Percentiles rank a stretch among this genome's conserved stretches.
These are phyloP conservation scores for Coreius guichenoti DNA, from an alignment of 2,797 vertebrate genomes.

Conservation along the genomic window DNA sequence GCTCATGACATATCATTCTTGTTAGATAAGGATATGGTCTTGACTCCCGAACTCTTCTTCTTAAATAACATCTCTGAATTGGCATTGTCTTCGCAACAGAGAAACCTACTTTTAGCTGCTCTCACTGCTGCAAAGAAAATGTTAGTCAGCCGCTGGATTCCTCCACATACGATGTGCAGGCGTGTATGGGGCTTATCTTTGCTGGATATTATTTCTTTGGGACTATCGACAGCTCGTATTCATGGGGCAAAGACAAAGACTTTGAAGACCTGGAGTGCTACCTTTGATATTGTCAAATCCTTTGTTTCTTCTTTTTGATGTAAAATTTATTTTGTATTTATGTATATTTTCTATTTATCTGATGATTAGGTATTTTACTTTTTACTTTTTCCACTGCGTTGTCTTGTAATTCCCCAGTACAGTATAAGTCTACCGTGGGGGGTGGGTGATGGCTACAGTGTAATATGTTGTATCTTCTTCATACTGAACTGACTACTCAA, in stretches of 20 bases:
- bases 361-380: too few species aligned
- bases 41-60: background rate
- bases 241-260: background rate
- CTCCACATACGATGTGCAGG: background rate
- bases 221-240: constrained; percentile 6
- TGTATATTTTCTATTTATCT: too few species aligned
- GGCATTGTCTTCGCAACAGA: background rate
- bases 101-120: constrained; percentile 6
- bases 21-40: background rate
- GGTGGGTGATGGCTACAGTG: too few species aligned
- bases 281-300: background rate
- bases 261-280: background rate
- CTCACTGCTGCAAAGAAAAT: constrained; percentile 19
- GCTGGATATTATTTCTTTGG: background rate
- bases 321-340: too few species aligned
- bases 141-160: background rate
- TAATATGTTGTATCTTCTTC: too few species aligned
- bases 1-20: background rate
- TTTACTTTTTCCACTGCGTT: background rate
- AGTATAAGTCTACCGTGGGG: too few species aligned
- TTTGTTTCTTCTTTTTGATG: too few species aligned
- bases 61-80: background rate
- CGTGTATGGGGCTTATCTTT: too few species aligned
- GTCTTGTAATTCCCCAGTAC: too few species aligned
- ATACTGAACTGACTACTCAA: too few species aligned